phyloP scores from a whole-genome alignment of 2,797 vertebrate species.

The Clarias fuscus region DNA sequence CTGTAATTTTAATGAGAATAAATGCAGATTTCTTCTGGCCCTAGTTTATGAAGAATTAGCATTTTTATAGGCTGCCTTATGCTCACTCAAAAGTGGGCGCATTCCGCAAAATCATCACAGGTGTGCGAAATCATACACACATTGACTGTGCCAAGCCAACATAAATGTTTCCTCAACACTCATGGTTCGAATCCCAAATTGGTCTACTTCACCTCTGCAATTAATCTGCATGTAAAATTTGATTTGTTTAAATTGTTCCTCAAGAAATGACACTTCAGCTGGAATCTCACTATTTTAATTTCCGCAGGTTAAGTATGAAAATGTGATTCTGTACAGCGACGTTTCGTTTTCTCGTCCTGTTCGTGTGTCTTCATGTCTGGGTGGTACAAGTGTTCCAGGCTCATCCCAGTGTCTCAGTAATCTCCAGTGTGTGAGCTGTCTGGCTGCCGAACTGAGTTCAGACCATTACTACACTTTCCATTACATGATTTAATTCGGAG shows the following conservation, averaged over 20 bases:
- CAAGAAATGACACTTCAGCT: not conserved
- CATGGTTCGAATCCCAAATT: not conserved
- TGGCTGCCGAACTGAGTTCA: slow-evolving; percentile 3
- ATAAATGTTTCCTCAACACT: not conserved
- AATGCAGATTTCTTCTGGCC: slow-evolving; percentile 6
- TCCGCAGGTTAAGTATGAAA: not conserved
- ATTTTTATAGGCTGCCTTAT: slow-evolving; percentile 46
- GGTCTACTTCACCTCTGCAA: slow-evolving; percentile 19
- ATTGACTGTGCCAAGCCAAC: slow-evolving; percentile 20
- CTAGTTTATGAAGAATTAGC: slow-evolving; percentile 34
- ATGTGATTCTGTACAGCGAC: not conserved
- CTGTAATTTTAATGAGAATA: slow-evolving; percentile 8
- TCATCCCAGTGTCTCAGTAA: not conserved
- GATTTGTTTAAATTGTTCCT: not conserved
- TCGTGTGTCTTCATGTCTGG: not conserved
- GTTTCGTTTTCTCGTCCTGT: not conserved
- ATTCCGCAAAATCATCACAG: slow-evolving; percentile 26
- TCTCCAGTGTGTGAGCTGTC: not conserved
- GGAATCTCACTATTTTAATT: not conserved
- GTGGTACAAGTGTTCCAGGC: not conserved
- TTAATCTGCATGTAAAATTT: slow-evolving; percentile 31
- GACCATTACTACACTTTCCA: slow-evolving; percentile 29
- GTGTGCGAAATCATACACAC: slow-evolving; percentile 37
- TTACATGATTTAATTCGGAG: slow-evolving; percentile 30
- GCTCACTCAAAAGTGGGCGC: not conserved